Evolutionary conservation across 53 echinoderm and acorn worm species (phyloP), one percentile per base, ranked within the genome.

Genomic region (Apostichopus leukothele): DNA sequence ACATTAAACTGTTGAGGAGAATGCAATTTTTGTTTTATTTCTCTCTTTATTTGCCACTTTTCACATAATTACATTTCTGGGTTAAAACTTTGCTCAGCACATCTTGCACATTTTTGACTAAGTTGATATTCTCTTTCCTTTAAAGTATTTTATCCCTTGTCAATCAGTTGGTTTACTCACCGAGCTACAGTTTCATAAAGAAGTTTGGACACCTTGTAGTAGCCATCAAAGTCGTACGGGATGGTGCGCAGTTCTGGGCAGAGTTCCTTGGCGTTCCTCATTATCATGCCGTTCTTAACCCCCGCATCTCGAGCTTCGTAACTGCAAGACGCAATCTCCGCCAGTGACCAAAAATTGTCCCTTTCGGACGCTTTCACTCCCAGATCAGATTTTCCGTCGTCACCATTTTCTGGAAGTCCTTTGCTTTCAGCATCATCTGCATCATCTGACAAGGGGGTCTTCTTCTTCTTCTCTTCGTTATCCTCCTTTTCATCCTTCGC

Each of bases 201-300:
- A 21, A 79, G 87, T 84, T 92, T 89, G 18, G 98, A 94, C 20
- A 98, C 95, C 60, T 84, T 89, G 83, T 92, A 92, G 87, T 98
- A 98, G 6, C 93, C 91, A 13, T 98, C 98, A 96, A 98, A 98
- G 75, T 98, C 93, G 79, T 98, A 98, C 5, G 98, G 98, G 74
- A 98, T 95, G 7, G 94, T 98, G 86, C 92, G 93, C 19, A 98
- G 89, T 54, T 96, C 92, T 55, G 98, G 98, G 86, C 98, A 98
- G 52, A 90, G 76, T 20, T 90, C 79, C 88, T 93, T 98, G 8
- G 98, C 98, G 60, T 89, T 85, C 23, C 94, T 95, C 95, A 98
- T 96, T 74, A 91, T 95, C 98, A 98, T 98, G 6, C 98, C 98
- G 20, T 98, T 98, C 93, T 89, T 94, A 11, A 98, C 86, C 0